Evolutionary conservation across 2,113 vertebrate species (phyloP).

Genomic region (Opisthocomus hoazin): DNA sequence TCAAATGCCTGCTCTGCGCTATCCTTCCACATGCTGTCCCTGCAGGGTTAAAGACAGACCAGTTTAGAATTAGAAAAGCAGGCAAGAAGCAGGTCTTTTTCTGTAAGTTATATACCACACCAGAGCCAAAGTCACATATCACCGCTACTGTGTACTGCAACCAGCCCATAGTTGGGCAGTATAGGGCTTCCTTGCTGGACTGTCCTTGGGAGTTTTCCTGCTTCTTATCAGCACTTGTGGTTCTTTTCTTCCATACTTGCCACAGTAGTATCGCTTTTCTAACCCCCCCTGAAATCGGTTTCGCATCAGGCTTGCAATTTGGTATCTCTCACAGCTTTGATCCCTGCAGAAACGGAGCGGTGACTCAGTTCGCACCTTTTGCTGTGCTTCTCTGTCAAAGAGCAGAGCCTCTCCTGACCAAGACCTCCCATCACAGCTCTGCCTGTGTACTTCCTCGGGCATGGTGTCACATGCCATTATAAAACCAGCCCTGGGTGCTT

Average conservation of each 20-base stretch:
- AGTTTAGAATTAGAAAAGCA: not conserved
- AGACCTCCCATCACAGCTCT: not conserved
- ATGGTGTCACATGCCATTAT: not conserved
- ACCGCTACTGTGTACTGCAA: accelerated
- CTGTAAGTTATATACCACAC: not conserved
- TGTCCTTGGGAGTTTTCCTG: not conserved
- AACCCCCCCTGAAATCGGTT: not conserved
- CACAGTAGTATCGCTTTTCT: not conserved
- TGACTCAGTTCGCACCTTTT: not conserved
- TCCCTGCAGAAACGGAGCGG: not conserved
- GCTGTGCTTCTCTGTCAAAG: not conserved
- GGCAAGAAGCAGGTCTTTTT: not conserved
- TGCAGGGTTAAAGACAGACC: not conserved
- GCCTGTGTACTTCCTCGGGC: not conserved
- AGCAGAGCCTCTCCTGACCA: not conserved
- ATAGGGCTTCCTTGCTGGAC: not conserved
- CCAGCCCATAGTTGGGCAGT: accelerated
- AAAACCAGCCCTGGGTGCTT: not conserved
- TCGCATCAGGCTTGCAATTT: not conserved
- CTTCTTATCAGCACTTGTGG: not conserved
- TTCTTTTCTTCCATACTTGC: not conserved
- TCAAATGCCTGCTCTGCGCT: not conserved
- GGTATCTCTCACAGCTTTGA: not conserved
- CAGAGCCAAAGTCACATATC: not conserved
- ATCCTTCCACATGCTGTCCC: not conserved